These are phyloP conservation scores for Shinisaurus crocodilurus DNA, from an alignment of 2,113 vertebrate species.

Conservation along the genomic window DNA sequence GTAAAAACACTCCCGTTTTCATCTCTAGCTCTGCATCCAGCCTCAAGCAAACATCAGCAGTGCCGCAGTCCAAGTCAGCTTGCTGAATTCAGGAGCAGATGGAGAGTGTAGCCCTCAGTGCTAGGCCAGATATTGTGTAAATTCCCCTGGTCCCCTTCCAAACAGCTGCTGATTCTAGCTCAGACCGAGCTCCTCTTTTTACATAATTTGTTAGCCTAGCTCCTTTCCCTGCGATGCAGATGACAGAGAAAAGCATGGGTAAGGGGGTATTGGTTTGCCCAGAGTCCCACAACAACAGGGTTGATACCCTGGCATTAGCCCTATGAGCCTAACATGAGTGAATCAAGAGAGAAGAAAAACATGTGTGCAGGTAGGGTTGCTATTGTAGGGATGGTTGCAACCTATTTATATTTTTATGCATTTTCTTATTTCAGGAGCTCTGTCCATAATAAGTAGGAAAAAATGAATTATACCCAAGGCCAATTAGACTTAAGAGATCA, in stretches of 20 bases:
- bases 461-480: not conserved
- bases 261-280: accelerated
- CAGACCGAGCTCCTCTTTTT: not conserved
- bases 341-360: not conserved
- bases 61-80: conserved; percentile 21
- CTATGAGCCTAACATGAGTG: not conserved
- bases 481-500: not conserved
- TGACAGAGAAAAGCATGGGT: not conserved
- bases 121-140: conserved; percentile 6
- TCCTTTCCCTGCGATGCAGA: not conserved
- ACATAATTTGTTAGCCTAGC: not conserved
- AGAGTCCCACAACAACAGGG: not conserved
- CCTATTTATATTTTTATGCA: not conserved
- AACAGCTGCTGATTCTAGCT: conserved; percentile 45
- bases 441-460: not conserved
- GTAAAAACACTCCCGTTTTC: not conserved
- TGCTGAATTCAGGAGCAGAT: conserved; percentile 48
- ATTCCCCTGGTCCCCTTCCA: conserved; percentile 32
- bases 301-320: not conserved
- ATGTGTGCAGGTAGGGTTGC: too few relatives aligned
- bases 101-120: not conserved
- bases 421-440: not conserved
- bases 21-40: not conserved
- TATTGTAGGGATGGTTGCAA: not conserved
- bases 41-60: not conserved